phyloP scores from a whole-genome alignment of 92 coral and sea anemone species.

The Porites divaricata region DNA sequence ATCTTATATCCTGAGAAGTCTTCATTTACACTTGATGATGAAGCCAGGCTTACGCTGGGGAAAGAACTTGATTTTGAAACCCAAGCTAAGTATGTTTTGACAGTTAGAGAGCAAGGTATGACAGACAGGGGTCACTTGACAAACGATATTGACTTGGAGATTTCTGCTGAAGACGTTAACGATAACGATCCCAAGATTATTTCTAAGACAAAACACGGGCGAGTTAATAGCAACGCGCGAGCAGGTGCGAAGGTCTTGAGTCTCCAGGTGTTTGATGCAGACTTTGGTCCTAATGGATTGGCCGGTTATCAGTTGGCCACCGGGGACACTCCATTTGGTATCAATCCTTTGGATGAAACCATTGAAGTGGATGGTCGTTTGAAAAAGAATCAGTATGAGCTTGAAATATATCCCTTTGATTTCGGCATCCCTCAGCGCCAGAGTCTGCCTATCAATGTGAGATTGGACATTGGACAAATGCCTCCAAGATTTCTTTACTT shows the following conservation, averaged over 20 bases:
- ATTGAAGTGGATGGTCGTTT: conserved; percentile 67
- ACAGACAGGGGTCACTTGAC: conserved; percentile 34
- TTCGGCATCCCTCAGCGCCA: conserved; percentile 83
- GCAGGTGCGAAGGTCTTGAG: conserved; percentile 64
- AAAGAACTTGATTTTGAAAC: conserved; percentile 72
- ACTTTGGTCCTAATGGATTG: conserved; percentile 62
- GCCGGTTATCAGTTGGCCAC: conserved; percentile 65
- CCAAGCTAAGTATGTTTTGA: conserved; percentile 51
- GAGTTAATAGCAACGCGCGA: conserved; percentile 61
- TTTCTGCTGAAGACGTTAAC: conserved; percentile 70
- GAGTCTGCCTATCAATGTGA: conserved; percentile 47
- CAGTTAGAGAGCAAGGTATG: conserved; percentile 61
- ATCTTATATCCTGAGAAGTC: conserved; percentile 63
- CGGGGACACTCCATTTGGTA: conserved; percentile 50
- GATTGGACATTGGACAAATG: conserved; percentile 58
- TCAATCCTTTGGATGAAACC: conserved; percentile 64
- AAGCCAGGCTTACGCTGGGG: conserved; percentile 53
- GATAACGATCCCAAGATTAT: conserved; percentile 70
- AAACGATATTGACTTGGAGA: conserved; percentile 58
- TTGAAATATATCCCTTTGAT: conserved; percentile 68
- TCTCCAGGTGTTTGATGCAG: conserved; percentile 64
- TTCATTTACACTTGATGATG: conserved; percentile 68
- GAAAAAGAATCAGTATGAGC: conserved; percentile 46
- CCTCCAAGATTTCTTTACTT: conserved; percentile 81
- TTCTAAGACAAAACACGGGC: conserved; percentile 30